Evolutionary conservation across 2,113 vertebrate genomes (phyloP).

Genomic region (Seriola aureovittata): DNA sequence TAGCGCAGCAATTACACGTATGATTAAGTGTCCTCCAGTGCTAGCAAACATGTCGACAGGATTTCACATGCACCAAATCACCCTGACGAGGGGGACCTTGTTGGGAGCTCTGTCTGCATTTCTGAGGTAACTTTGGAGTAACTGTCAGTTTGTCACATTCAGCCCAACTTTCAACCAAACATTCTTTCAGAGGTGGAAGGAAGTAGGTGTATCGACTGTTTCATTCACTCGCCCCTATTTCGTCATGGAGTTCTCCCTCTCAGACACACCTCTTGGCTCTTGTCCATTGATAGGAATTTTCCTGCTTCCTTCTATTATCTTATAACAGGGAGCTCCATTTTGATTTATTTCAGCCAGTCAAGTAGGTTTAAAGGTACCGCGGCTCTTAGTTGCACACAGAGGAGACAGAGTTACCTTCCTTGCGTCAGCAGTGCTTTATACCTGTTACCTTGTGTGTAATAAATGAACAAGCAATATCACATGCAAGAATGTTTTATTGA

Average conservation of each 20-base stretch:
- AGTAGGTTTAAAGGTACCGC: neutral
- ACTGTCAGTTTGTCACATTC: neutral
- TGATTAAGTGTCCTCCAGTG: neutral
- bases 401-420: neutral
- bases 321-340: slow-evolving; percentile 1
- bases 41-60: neutral
- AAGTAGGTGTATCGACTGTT: slow-evolving; percentile 27
- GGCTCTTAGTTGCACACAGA: neutral
- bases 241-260: slow-evolving; percentile 10
- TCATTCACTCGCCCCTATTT: slow-evolving; percentile 24
- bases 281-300: neutral
- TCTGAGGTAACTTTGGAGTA: neutral
- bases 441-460: neutral
- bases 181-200: neutral
- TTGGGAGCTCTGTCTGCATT: neutral
- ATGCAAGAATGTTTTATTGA: neutral
- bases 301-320: slow-evolving; percentile 35
- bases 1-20: too few species aligned
- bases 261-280: slow-evolving; percentile 28
- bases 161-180: neutral
- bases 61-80: neutral
- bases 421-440: neutral
- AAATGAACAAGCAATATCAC: neutral
- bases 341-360: neutral
- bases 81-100: neutral